Evolutionary conservation across 2,113 vertebrate genomes (phyloP).

Genomic region (Rhagologus leucostigma): DNA sequence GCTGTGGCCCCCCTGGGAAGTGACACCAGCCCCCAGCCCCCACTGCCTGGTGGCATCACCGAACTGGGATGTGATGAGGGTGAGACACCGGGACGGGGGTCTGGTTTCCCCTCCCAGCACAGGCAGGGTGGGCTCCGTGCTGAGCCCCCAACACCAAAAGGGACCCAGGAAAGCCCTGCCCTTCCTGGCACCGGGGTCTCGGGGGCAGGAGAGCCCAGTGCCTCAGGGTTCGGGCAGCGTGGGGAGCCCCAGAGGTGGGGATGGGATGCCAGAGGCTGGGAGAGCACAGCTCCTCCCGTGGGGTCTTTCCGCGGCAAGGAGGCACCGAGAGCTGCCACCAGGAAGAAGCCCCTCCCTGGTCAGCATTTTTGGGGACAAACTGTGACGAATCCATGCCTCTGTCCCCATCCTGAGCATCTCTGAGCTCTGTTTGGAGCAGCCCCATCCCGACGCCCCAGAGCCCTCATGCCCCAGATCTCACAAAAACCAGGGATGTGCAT

Average conservation of each 20-base stretch:
- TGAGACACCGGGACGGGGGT: fast-evolving
- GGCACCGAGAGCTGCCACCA: background rate
- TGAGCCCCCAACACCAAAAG: background rate
- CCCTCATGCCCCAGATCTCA: background rate
- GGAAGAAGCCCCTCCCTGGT: background rate
- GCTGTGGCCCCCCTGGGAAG: too few relatives aligned
- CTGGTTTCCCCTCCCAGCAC: background rate
- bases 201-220: fast-evolving
- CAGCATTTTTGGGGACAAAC: background rate
- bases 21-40: background rate
- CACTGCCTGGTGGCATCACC: background rate
- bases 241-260: background rate
- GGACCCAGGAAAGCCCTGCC: background rate
- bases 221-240: background rate
- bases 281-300: background rate
- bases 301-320: fast-evolving
- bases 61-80: fast-evolving
- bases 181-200: fast-evolving
- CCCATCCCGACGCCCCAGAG: fast-evolving
- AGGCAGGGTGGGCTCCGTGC: background rate
- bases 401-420: background rate
- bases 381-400: background rate
- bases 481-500: background rate
- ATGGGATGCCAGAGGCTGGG: background rate
- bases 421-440: fast-evolving